These are phyloP conservation scores for Neostethus bicornis DNA, from an alignment of 2,797 vertebrate genomes.

Conservation along the genomic window DNA sequence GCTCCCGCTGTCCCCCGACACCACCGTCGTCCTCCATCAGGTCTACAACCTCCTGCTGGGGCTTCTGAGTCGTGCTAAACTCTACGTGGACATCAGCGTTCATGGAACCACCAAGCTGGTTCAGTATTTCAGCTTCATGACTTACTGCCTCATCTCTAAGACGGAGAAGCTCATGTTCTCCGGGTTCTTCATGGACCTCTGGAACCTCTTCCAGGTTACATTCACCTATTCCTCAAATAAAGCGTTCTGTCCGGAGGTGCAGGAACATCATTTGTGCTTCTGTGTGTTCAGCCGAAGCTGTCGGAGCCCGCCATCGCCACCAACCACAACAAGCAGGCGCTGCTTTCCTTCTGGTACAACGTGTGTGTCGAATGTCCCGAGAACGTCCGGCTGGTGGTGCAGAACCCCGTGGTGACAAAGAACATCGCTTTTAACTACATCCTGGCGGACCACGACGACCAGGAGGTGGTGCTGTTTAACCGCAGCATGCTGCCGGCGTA, in stretches of 20 bases:
- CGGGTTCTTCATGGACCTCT: slow-evolving; percentile 97
- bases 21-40: slow-evolving; percentile 96
- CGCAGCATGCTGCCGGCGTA: slow-evolving; percentile 98
- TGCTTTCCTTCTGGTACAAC: slow-evolving; percentile 98
- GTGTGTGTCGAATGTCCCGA: slow-evolving; percentile 96
- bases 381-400: slow-evolving; percentile 97
- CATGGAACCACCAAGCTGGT: slow-evolving; percentile 98
- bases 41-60: slow-evolving; percentile 96
- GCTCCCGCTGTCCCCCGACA: slow-evolving; percentile 95
- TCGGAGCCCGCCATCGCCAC: slow-evolving; percentile 98
- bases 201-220: slow-evolving; percentile 94
- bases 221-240: no score
- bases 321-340: slow-evolving; percentile 99
- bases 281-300: slow-evolving; percentile 87
- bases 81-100: slow-evolving; percentile 95
- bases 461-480: slow-evolving; percentile 99
- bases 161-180: slow-evolving; percentile 99
- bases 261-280: neutral
- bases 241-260: no score
- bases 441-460: slow-evolving; percentile 97
- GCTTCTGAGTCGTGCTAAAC: slow-evolving; percentile 94
- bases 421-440: slow-evolving; percentile 99
- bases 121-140: slow-evolving; percentile 99
- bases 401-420: slow-evolving; percentile 97
- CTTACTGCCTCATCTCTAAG: slow-evolving; percentile 99